Evolutionary conservation across 2,888 invertebrate genomes (phyloP), one percentile per base, ranked within the genome.

Genomic region (Scaptodrosophila latifasciaeformis): DNA sequence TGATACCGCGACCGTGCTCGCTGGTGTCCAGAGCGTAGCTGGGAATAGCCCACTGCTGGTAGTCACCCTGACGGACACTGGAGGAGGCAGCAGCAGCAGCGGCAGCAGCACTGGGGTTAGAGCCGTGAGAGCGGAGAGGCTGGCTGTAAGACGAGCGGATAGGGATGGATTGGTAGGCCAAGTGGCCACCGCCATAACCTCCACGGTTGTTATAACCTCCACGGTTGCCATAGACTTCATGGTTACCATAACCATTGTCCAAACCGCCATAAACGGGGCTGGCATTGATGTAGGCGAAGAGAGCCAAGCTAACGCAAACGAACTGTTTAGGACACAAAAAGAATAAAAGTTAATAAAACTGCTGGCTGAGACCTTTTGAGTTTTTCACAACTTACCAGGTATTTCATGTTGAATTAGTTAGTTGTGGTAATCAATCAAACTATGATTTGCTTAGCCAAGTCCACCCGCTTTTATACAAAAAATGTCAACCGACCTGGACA

Each of bases 351-450:
- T 30, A 49, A 46, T 24, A 40, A 35, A 12, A 53, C 53, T 58
- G 53, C 50, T 43, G 39, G 46, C 37, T 39, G 29, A 7, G 1
- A 12, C 31, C 9, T 42, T 40, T 6, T 6, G 6, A 2, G 6
- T 15, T 17, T 2, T 45, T 56, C 46, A 67, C 24, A 61, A 76
- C 80, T 77, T 67, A 77, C 76, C 69, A 81, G 68, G 67, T 56
- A 71, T 60, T 81, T 81, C 80, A 81, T 81, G 67, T 68, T 76
- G 69, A 66, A 49, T 58, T 63, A 64, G 66, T 67, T 67, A 62
- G 63, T 67, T 78, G 63, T 67, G 50, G 67, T 54, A 74, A 68
- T 74, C 64, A 78, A 80, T 72, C 59, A 72, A 80, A 81, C 80
- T 81, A 72, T 81, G 59, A 71, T 65, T 72, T 62, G 30, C 24